Evolutionary conservation across 2,797 vertebrate species (phyloP).

Genomic region (Coccyzus lansbergi): DNA sequence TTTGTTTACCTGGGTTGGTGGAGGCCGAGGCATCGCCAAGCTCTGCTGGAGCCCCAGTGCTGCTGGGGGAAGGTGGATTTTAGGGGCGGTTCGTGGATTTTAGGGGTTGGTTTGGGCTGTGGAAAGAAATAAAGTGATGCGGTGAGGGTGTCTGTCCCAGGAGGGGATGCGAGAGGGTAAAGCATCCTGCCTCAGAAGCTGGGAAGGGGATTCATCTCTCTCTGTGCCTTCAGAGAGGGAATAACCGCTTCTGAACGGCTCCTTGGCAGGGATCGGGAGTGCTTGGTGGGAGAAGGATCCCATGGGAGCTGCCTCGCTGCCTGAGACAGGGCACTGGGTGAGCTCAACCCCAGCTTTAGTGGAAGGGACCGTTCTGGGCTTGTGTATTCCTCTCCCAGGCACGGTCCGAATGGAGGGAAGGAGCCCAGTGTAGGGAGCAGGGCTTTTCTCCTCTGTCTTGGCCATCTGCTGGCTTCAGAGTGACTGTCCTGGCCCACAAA

Average conservation of each 20-base stretch:
- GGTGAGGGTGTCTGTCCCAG: neutral
- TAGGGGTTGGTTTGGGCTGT: neutral
- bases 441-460: neutral
- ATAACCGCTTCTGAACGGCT: accelerated
- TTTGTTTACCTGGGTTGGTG: neutral
- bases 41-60: neutral
- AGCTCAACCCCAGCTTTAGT: neutral
- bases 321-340: accelerated
- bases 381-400: accelerated
- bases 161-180: too few species aligned
- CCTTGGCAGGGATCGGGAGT: accelerated
- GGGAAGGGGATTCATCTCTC: neutral
- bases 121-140: neutral
- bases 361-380: accelerated
- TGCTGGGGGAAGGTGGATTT: neutral
- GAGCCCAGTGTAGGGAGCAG: accelerated
- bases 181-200: accelerated
- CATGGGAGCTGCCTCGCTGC: neutral
- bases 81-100: neutral
- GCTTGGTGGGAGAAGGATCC: too few species aligned
- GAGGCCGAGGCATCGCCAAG: neutral
- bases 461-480: accelerated
- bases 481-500: accelerated
- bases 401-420: accelerated
- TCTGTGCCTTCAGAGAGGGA: neutral